Evolutionary conservation across 2,888 invertebrate genomes (phyloP).

Genomic region (Disparrhopalites patrizii): DNA sequence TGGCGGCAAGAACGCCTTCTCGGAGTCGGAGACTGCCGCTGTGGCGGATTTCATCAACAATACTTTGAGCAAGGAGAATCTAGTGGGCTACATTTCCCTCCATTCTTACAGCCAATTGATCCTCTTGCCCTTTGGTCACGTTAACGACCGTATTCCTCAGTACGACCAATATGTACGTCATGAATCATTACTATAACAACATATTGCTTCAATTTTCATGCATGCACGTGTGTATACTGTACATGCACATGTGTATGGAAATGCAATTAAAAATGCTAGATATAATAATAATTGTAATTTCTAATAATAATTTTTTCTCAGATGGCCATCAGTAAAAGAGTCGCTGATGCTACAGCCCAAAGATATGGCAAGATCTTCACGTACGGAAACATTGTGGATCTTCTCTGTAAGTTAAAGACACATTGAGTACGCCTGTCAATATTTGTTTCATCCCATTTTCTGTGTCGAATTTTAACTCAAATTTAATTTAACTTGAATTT

Average conservation of each 20-base stretch:
- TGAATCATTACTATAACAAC: too few relatives aligned
- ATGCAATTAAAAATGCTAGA: too few relatives aligned
- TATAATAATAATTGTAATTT: too few relatives aligned
- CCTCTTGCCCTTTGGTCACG: constrained; percentile 79
- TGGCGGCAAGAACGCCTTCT: constrained; percentile 57
- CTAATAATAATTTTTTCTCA: not conserved
- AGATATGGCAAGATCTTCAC: not conserved
- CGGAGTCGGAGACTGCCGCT: constrained; percentile 67
- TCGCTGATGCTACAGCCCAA: not conserved
- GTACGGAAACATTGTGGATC: not conserved
- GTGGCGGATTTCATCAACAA: constrained; percentile 60
- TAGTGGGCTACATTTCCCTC: constrained; percentile 65
- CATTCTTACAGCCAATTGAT: constrained; percentile 77
- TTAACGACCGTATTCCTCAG: constrained; percentile 31
- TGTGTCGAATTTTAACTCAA: too few relatives aligned
- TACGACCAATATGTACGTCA: constrained; percentile 25
- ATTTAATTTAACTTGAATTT: too few relatives aligned
- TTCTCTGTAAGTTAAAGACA: not conserved
- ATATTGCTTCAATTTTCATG: too few relatives aligned
- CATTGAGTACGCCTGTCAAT: too few relatives aligned
- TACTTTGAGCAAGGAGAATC: constrained; percentile 54
- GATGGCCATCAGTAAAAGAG: not conserved
- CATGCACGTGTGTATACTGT: too few relatives aligned
- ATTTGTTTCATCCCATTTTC: too few relatives aligned
- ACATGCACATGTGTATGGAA: too few relatives aligned